phyloP scores from a whole-genome alignment of 1,140 invertebrate genomes.

The Zophobas morio region DNA sequence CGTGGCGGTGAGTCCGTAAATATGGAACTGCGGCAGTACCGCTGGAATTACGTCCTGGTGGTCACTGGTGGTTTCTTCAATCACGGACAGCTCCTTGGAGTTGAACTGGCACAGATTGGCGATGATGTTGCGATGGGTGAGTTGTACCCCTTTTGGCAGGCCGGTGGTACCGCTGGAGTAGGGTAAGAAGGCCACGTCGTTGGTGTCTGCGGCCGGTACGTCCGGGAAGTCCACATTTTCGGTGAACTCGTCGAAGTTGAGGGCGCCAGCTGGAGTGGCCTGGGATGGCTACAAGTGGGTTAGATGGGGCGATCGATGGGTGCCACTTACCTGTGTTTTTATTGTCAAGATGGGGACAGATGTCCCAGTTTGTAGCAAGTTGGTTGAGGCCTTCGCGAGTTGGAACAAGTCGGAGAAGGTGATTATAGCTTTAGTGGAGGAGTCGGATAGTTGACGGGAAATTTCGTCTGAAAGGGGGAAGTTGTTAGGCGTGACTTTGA shows the following conservation, averaged over 20 bases:
- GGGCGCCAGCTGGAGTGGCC: constrained; percentile 42
- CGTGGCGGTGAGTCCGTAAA: constrained; percentile 79
- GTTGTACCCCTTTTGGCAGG: constrained; percentile 88
- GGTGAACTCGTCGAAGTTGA: constrained; percentile 53
- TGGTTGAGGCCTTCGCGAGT: constrained; percentile 68
- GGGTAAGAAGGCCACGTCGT: constrained; percentile 53
- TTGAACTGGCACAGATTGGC: constrained; percentile 68
- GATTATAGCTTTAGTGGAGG: constrained; percentile 77
- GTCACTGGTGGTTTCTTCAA: constrained; percentile 52
- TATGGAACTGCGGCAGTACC: constrained; percentile 88
- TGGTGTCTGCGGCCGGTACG: background rate
- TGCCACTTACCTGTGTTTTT: constrained; percentile 61
- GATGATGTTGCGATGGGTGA: constrained; percentile 78
- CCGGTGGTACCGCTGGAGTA: constrained; percentile 86
- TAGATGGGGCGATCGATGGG: constrained; percentile 60
- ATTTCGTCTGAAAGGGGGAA: constrained; percentile 79
- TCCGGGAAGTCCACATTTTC: constrained; percentile 47
- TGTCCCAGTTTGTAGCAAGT: constrained; percentile 61
- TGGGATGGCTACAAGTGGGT: constrained; percentile 38
- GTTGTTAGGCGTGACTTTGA: background rate
- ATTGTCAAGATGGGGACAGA: constrained; percentile 72
- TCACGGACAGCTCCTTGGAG: constrained; percentile 38
- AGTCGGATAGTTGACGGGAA: constrained; percentile 76
- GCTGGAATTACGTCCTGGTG: constrained; percentile 72
- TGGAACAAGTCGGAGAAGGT: constrained; percentile 71